phyloP scores from a whole-genome alignment of 1,140 invertebrate species.

The Tribolium madens region DNA sequence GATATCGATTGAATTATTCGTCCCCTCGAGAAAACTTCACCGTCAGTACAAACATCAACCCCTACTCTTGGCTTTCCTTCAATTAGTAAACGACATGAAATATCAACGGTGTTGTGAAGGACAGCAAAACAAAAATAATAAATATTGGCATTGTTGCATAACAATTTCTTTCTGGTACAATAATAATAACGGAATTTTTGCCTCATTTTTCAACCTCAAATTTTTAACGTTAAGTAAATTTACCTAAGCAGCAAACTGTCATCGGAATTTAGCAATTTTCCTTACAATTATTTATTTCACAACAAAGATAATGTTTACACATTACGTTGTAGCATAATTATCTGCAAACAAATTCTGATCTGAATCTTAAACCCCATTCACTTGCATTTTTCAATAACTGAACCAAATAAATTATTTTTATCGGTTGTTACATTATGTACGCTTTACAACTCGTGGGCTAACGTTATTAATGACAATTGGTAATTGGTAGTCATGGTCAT shows the following conservation, averaged over 20 bases:
- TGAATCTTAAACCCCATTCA: too few species aligned
- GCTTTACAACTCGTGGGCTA: not conserved
- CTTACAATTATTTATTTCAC: not conserved
- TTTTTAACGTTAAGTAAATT: not conserved
- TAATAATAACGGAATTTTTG: not conserved
- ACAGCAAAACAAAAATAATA: not conserved
- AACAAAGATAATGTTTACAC: not conserved
- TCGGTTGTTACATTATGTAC: not conserved
- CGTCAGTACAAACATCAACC: constrained; percentile 12
- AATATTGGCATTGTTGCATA: not conserved
- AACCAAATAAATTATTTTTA: not conserved
- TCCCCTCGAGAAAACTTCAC: constrained; percentile 4
- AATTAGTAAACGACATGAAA: not conserved
- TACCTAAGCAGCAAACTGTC: not conserved
- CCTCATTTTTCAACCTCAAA: not conserved
- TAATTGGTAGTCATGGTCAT: constrained; percentile 2
- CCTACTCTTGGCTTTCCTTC: not conserved
- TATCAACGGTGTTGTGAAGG: not conserved
- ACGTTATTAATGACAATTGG: not conserved
- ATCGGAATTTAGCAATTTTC: not conserved
- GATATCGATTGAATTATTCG: constrained; percentile 15
- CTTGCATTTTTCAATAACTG: not conserved
- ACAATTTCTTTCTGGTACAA: too few species aligned
- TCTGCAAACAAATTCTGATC: not conserved
- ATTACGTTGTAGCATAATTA: not conserved